Conservation (phyloP, 30 jellyfish, hydroid and myxozoan species). For the Aurelia sp. region DNA sequence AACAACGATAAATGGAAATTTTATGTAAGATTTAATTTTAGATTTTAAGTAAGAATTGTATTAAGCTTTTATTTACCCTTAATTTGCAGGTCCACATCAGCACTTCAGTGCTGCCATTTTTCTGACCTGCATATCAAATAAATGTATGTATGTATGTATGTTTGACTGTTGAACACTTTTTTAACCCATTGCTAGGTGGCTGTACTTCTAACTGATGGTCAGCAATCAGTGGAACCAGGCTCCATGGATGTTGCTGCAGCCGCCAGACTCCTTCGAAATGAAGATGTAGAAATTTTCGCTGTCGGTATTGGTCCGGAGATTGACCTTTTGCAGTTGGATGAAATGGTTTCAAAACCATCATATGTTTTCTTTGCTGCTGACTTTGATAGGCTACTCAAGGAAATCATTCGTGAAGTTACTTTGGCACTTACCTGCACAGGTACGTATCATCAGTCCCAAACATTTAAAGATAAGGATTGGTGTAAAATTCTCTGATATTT, state of each 20-base stretch:
- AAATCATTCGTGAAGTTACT: constrained; percentile 62
- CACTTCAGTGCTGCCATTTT: no score
- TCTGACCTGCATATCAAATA: no score
- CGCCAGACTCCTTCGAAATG: constrained; percentile 61
- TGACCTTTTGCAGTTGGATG: constrained; percentile 64
- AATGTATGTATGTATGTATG: no score
- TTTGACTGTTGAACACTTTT: background rate
- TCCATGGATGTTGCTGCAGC: constrained; percentile 59
- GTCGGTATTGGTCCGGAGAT: constrained; percentile 94
- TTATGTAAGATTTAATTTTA: no score
- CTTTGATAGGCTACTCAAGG: constrained; percentile 59
- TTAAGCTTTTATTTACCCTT: no score
- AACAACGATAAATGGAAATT: no score
- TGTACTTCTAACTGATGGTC: constrained; percentile 92
- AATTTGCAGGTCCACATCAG: no score
- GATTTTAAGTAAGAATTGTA: no score
- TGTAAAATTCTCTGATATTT: no score
- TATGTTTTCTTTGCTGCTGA: constrained; percentile 85
- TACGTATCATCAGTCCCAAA: background rate
- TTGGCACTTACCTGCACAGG: constrained; percentile 90
- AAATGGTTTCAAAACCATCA: constrained; percentile 77
- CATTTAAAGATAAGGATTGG: no score
- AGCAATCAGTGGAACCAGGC: constrained; percentile 78
- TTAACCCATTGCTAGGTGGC: constrained; percentile 54
- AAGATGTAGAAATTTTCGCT: constrained; percentile 84